phyloP scores from a whole-genome alignment of 2,113 vertebrate species.

The Dolichotis patagonum region DNA sequence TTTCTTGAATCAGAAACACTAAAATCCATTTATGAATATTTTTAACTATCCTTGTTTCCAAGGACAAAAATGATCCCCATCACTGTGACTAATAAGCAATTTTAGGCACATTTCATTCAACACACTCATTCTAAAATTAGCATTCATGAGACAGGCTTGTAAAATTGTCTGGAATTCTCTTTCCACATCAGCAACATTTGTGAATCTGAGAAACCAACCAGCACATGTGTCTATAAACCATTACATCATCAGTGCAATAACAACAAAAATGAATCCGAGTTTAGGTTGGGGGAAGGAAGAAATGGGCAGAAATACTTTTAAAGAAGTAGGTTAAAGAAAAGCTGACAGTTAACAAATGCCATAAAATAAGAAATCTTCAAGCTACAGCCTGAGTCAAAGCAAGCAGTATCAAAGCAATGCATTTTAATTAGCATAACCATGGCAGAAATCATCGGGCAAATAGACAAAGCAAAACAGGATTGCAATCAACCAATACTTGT shows the following conservation, averaged over 20 bases:
- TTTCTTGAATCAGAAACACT: slow-evolving; percentile 46
- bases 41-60: slow-evolving; percentile 75
- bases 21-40: slow-evolving; percentile 44
- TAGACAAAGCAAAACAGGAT: slow-evolving; percentile 83
- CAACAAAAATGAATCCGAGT: slow-evolving; percentile 82
- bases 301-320: slow-evolving; percentile 74
- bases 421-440: slow-evolving; percentile 84
- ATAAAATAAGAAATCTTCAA: slow-evolving; percentile 81
- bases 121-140: slow-evolving; percentile 87
- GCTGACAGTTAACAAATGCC: slow-evolving; percentile 75
- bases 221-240: slow-evolving; percentile 84
- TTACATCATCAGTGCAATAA: slow-evolving; percentile 79
- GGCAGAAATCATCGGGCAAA: slow-evolving; percentile 85
- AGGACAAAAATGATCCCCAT: slow-evolving; percentile 67
- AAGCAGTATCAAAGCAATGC: slow-evolving; percentile 85
- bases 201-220: slow-evolving; percentile 85
- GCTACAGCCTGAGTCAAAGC: slow-evolving; percentile 82
- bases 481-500: slow-evolving; percentile 89
- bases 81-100: slow-evolving; percentile 80
- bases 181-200: slow-evolving; percentile 88
- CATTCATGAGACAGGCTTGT: slow-evolving; percentile 83
- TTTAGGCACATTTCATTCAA: slow-evolving; percentile 86
- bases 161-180: slow-evolving; percentile 88
- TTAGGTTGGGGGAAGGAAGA: slow-evolving; percentile 67
- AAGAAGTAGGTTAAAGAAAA: slow-evolving; percentile 53